Percentiles rank a stretch among this genome's conserved stretches.
Conservation (phyloP, 2,888 invertebrate species). For the Pristionchus fissidentatus region DNA sequence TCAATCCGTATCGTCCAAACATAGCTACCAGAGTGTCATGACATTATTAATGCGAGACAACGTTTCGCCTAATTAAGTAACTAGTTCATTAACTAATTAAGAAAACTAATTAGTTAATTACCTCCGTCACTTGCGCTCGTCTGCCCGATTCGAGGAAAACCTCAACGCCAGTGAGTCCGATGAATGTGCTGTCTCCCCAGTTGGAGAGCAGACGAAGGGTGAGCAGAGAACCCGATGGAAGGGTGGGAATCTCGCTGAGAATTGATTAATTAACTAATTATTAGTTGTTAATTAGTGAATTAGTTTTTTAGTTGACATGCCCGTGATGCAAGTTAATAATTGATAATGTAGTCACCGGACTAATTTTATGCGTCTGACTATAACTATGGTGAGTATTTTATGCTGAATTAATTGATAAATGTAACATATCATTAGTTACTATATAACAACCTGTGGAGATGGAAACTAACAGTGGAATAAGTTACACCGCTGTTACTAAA, state of each 20-base stretch:
- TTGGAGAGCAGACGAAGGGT: conserved; percentile 56
- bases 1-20: no score
- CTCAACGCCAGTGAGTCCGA: conserved; percentile 71
- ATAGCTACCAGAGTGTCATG: not conserved
- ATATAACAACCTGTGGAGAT: no score
- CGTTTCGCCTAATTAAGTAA: not conserved
- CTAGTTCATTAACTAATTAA: not conserved
- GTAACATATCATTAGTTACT: no score
- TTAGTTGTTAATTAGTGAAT: not conserved
- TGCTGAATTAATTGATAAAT: no score
- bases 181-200: conserved; percentile 62
- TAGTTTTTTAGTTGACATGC: not conserved
- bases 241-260: conserved; percentile 63
- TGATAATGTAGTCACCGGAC: no score
- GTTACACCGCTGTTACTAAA: no score
- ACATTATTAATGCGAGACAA: not conserved
- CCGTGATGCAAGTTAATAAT: not conserved
- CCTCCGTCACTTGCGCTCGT: conserved; percentile 50
- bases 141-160: conserved; percentile 68
- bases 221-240: conserved; percentile 56
- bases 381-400: no score
- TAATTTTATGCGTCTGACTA: no score
- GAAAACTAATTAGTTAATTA: not conserved
- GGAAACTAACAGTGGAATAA: no score
- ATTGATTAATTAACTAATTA: not conserved